Conservation (phyloP, 2,113 vertebrate genomes). For the Neolamprologus hecqui region DNA sequence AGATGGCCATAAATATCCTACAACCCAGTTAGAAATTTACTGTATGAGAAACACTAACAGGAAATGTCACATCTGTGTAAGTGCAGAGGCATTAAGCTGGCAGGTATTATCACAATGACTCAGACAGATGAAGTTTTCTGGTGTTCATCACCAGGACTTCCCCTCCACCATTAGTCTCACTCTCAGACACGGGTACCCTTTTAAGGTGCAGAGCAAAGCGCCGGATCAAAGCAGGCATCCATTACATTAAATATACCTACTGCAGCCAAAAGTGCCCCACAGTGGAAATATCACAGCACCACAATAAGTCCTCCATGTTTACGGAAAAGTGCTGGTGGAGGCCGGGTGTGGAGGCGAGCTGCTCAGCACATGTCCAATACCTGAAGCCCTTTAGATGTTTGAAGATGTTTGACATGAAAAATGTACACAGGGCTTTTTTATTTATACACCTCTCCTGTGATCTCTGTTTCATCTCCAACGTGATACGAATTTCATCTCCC, state of each 20-base stretch:
- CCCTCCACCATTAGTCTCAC: not conserved
- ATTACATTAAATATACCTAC: not conserved
- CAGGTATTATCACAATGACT: not conserved
- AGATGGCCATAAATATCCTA: not conserved
- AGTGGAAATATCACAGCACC: not conserved
- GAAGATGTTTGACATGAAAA: conserved; percentile 20
- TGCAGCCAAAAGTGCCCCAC: not conserved
- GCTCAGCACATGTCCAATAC: not conserved
- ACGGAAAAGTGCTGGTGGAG: not conserved
- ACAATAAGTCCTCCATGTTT: conserved; percentile 3
- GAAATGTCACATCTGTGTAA: not conserved
- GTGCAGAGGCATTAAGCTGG: not conserved
- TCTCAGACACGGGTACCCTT: not conserved
- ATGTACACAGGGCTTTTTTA: conserved; percentile 21
- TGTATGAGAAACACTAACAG: not conserved
- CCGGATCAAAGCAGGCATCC: not conserved
- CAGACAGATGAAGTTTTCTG: not conserved
- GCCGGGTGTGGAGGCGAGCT: not conserved
- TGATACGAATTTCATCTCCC: not conserved
- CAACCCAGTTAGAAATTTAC: not conserved
- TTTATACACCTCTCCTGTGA: not conserved
- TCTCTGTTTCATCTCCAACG: not conserved
- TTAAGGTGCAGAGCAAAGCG: not conserved
- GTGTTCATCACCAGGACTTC: not conserved
- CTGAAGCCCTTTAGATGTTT: not conserved